Evolutionary conservation across 2,113 vertebrate species (phyloP).

Genomic region (Andinoacara biseriatus): DNA sequence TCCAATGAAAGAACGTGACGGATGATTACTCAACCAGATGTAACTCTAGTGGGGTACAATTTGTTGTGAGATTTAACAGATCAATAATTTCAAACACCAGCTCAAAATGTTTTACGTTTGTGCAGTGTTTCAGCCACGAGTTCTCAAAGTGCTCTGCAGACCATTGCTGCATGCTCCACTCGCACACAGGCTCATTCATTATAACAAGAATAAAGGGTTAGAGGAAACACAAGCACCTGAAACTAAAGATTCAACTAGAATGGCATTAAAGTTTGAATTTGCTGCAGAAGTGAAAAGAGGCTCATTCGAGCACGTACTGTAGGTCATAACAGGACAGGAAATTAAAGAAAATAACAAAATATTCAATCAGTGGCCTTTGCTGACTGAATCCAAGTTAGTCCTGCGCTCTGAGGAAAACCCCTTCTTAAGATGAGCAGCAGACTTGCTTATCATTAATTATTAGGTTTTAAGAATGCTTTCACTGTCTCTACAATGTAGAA

Average conservation of each 20-base stretch:
- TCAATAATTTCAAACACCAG: conserved; percentile 49
- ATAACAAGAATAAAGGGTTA: neutral
- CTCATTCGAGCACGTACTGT: neutral
- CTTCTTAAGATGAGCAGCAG: neutral
- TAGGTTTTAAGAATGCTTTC: neutral
- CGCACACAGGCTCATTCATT: neutral
- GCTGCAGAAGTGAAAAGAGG: neutral
- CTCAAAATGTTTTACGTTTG: neutral
- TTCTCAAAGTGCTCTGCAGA: neutral
- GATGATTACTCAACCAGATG: conserved; percentile 41
- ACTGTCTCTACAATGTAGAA: neutral
- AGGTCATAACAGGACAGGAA: neutral
- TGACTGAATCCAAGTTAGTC: neutral
- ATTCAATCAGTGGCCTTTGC: neutral
- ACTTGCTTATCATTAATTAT: neutral
- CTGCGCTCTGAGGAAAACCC: neutral
- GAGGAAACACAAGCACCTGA: neutral
- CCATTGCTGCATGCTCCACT: neutral
- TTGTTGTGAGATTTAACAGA: conserved; percentile 25
- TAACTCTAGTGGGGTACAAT: conserved; percentile 7
- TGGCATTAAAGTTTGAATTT: neutral
- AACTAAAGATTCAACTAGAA: neutral
- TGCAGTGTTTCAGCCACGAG: no score
- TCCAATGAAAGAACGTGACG: conserved; percentile 40
- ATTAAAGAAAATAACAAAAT: neutral